Evolutionary conservation across 2,888 invertebrate genomes (phyloP).

Genomic region (Trichopoda pennipes): DNA sequence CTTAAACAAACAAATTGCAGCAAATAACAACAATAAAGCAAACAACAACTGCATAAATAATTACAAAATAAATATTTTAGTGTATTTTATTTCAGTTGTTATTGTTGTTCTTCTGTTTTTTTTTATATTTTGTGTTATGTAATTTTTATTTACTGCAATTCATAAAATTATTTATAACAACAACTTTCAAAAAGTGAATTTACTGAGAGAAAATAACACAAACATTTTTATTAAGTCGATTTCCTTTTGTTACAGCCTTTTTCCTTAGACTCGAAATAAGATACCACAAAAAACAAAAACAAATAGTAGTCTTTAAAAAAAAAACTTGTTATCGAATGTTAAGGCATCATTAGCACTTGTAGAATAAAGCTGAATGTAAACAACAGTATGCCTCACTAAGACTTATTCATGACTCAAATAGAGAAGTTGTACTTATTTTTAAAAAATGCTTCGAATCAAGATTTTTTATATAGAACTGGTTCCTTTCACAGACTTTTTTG

Average conservation of each 20-base stretch:
- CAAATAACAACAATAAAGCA: constrained; percentile 29
- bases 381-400: no score
- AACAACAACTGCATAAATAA: constrained; percentile 62
- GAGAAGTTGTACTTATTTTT: no score
- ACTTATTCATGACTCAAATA: no score
- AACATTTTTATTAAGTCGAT: constrained; percentile 4
- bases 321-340: no score
- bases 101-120: background rate
- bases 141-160: constrained; percentile 38
- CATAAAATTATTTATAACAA: constrained; percentile 33
- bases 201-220: constrained; percentile 42
- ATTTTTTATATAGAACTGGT: no score
- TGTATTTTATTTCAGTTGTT: constrained; percentile 32
- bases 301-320: background rate
- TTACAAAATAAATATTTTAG: constrained; percentile 52
- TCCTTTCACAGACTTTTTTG: no score
- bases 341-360: no score
- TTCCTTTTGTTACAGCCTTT: constrained; percentile 7
- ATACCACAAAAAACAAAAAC: background rate
- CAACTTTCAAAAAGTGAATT: constrained; percentile 47
- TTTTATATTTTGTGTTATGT: constrained; percentile 40
- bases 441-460: no score
- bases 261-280: background rate
- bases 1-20: constrained; percentile 45
- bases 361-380: no score